Conservation (phyloP, 2,113 vertebrate genomes). For the Petaurus breviceps region DNA sequence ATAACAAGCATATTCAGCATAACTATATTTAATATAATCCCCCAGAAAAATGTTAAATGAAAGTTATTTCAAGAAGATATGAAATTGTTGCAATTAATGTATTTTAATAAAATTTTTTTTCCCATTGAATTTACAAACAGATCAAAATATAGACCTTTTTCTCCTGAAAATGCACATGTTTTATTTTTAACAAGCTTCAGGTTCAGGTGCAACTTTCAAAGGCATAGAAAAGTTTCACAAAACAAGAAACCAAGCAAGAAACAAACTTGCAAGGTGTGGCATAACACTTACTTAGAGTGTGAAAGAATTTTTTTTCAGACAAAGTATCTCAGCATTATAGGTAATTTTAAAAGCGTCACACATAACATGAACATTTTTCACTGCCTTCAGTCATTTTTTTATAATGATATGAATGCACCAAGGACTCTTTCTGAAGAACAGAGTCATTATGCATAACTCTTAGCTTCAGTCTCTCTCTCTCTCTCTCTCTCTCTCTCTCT, state of each 20-base stretch:
- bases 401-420: background rate
- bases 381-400: conserved; percentile 11
- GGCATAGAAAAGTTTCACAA: background rate
- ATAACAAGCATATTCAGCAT: too few relatives aligned
- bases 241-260: too few relatives aligned
- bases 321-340: conserved; percentile 18
- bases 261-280: conserved; percentile 16
- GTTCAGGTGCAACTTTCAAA: background rate
- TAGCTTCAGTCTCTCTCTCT: background rate
- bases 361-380: conserved; percentile 35
- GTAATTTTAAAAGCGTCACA: conserved; percentile 57
- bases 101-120: background rate
- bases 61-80: background rate
- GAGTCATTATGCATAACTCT: background rate
- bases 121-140: background rate
- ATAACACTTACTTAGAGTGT: background rate
- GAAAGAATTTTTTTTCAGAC: background rate
- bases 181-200: conserved; percentile 25
- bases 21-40: background rate
- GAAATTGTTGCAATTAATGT: background rate
- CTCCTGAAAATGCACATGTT: background rate
- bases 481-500: too few relatives aligned
- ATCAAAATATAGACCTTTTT: background rate
- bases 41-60: background rate
- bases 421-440: background rate